Evolutionary conservation across 37 sponge, comb jelly and placozoan genomes (phyloP).

Genomic region (Bolinopsis microptera): DNA sequence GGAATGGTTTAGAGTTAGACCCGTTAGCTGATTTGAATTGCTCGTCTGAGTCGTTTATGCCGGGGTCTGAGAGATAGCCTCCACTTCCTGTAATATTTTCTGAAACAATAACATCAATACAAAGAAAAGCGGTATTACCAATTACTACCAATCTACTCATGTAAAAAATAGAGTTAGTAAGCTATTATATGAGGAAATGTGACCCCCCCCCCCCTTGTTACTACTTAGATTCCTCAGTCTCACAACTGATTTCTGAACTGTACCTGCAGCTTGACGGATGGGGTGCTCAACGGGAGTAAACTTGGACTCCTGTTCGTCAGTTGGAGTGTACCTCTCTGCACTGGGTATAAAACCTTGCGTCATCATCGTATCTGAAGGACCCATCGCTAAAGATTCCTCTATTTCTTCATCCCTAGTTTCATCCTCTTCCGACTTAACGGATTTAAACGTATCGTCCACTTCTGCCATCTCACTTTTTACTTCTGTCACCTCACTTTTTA

Average conservation of each 20-base stretch:
- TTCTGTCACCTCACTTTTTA: not conserved
- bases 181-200: no score
- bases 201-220: no score
- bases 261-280: not conserved
- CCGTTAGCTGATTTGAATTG: not conserved
- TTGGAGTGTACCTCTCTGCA: conserved; percentile 50
- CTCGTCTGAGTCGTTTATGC: not conserved
- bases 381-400: not conserved
- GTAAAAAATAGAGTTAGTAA: no score
- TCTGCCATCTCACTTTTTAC: not conserved
- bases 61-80: conserved; percentile 33
- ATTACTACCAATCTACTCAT: no score
- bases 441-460: conserved; percentile 25
- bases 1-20: not conserved
- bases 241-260: no score
- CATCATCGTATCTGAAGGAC: conserved; percentile 31
- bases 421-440: not conserved
- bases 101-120: no score
- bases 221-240: no score
- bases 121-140: no score
- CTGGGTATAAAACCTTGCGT: conserved; percentile 22
- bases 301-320: conserved; percentile 23
- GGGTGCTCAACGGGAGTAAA: not conserved
- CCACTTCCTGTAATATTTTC: not conserved
- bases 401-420: not conserved